Base-by-base conservation (phyloP, 2,113 vertebrate genomes). In the Apodemus speciosus region DNA sequence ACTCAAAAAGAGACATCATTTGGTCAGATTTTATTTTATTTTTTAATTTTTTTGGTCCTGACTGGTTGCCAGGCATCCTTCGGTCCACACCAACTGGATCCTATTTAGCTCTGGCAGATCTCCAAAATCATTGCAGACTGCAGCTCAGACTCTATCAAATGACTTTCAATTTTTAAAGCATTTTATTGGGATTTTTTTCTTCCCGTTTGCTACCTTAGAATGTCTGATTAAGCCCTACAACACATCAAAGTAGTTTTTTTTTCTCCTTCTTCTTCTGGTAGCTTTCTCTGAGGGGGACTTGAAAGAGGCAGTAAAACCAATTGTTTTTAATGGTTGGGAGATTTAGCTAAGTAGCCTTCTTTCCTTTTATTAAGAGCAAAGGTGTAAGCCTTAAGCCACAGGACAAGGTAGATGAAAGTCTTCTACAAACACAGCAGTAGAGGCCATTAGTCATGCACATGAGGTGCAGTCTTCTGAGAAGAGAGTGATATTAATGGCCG, bases 81-180 rank as follows among this genome's bases (percentile, higher is more conserved):
- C 96, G 91, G 97, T 92, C 93, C 92, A 85, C 95, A 97, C 97
- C 97, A 97, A 98, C 97, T 98, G 98, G 97, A 97, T 97, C 94
- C 95, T 93, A 95, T 97, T 98, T 96, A 96, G 84, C 49, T 35
- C 92, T 98, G 98, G 98, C 97, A 94, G 89, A 46, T 88, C 76
- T 98, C 97, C 98, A 98, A 72, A 94, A 92, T 43, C 14, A 27
- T 93, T 94, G 62, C 88, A 94, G 92, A 96, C 95, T 89, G 88
- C 1, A 1, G 88, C 95, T 98, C 97, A 96, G 97, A 92, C 87
- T 91, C 92, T 90, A 97, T 71, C 80, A 94, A 97, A 85, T 27
- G 46, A 96, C 87, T 69, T 91, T 80, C 89, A 94, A 43, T 91
- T 96, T 89, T 89, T 53, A 83, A 90, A 93, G 93, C 79, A 81